phyloP scores from a whole-genome alignment of 2,888 invertebrate genomes.

The Nymphalis polychloros region DNA sequence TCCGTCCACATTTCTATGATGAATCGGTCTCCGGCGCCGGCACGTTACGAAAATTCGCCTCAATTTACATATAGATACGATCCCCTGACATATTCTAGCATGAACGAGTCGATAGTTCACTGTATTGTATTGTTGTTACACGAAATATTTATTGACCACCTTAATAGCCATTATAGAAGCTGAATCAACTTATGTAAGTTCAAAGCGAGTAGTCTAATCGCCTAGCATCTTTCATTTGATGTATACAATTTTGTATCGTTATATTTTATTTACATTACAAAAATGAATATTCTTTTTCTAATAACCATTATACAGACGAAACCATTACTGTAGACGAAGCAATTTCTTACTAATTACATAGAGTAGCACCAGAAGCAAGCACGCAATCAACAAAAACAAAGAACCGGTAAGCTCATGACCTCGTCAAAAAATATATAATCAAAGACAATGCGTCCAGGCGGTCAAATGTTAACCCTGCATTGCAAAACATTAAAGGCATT shows the following conservation, averaged over 20 bases:
- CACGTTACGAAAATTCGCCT: slow-evolving; percentile 74
- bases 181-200: slow-evolving; percentile 41
- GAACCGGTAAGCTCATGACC: slow-evolving; percentile 43
- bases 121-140: slow-evolving; percentile 60
- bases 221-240: slow-evolving; percentile 2
- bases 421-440: slow-evolving; percentile 44
- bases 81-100: slow-evolving; percentile 53
- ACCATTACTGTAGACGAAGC: slow-evolving; percentile 3
- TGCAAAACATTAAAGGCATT: slow-evolving; percentile 67
- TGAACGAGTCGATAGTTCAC: slow-evolving; percentile 50
- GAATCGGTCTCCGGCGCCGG: slow-evolving; percentile 69
- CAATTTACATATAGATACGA: slow-evolving; percentile 75
- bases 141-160: slow-evolving; percentile 65
- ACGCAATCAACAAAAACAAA: slow-evolving; percentile 40
- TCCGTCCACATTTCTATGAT: slow-evolving; percentile 79
- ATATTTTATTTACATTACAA: neutral
- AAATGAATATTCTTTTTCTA: too few species aligned
- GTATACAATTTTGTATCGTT: neutral
- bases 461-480: slow-evolving; percentile 64
- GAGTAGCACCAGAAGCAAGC: slow-evolving; percentile 34
- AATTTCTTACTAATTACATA: slow-evolving; percentile 24
- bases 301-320: neutral
- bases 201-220: slow-evolving; percentile 5
- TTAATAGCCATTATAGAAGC: slow-evolving; percentile 46
- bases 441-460: slow-evolving; percentile 49